Base-by-base conservation (phyloP, 2,797 vertebrate genomes). In the Pipistrellus kuhlii region DNA sequence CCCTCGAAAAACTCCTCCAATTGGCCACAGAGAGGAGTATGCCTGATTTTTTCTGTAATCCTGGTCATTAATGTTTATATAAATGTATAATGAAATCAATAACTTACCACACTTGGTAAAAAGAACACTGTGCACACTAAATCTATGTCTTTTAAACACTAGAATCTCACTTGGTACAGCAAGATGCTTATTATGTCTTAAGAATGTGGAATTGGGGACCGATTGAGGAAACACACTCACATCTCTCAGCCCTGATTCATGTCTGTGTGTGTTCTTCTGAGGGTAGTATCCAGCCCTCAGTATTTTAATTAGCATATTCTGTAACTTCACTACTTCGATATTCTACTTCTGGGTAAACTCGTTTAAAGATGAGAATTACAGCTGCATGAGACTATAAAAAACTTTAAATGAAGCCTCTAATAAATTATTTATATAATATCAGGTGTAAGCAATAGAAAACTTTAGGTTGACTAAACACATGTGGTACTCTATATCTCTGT, bases 321-420 rank as follows among this genome's bases (percentile, higher is more conserved):
- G 0, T 78, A 91, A 91, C 25, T 86, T 89, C 5, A 71, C 25
- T 48, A 76, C 4, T 85, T 91, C 89, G 46, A 87, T 85, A 96
- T 62, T 78, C 51, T 77, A 86, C 38, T 27, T 57, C 30, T 82
- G 55, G 55, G n/a, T 7, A 90, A 93, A 91, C 27, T 30, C 46
- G 20, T 72, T 92, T 75, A 94, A 64, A 73, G 48, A 66, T 92
- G 73, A 95, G 23, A 76, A 92, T 69, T 68, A 94, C 2, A 89
- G 82, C 38, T 87, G 3, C 14, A 59, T 71, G 11, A 92, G 55
- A 88, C 88, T 64, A 85, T 75, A 91, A 96, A 94, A 93, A 81
- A 87, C 20, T 93, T 86, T 27, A 62, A 89, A 77, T 87, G n/a
- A 93, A 91, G 72, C n/a, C 83, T 92, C 23, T 23, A 91, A 94